Base-by-base conservation (phyloP, 2,888 invertebrate species). In the Drosophila melanocephala region DNA sequence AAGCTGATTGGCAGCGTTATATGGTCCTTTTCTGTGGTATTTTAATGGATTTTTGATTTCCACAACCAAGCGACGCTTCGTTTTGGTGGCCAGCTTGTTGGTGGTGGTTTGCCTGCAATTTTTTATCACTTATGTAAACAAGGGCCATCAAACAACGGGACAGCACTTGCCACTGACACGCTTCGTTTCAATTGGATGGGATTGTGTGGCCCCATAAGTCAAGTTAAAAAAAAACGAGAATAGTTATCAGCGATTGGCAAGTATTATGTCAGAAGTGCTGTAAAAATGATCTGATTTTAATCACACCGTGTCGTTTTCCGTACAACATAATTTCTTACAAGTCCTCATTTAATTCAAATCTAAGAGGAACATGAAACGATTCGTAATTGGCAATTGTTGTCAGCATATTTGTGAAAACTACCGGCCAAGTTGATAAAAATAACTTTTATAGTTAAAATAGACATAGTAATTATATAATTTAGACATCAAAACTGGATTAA, bases 31-130 rank as follows among this genome's bases (percentile, higher is more conserved):
- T 75, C 76, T 62, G 77, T 81, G 76, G 75, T 76, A 84, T 85
- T 89, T 89, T 92, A 92, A 92, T 92, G 92, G 92, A 79, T 92
- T 92, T 92, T 92, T 92, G 92, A 92, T 92, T 88, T 87, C 81
- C 89, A 63, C 80, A 79, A 70, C 72, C 64, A 53, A 69, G 60
- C 35, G 52, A 30, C 37, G 44, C 5, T 67, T 62, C 52, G 39
- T 1, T 68, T 61, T 60, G 64, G 26, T 79, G 68, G 70, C 64
- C 73, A 61, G 75, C 50, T 58, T 62, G 39, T 39, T 39, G 75
- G 79, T 62, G 69, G 77, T 68, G 69, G 58, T 71, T 65, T 58
- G 51, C 59, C 73, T 78, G 75, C 72, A 58, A 83, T 80, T 83
- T 84, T 89, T 91, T 89, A 92, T 92, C 89, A 75, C 87, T 92